Base-by-base conservation (phyloP, 2,888 invertebrate species). In the Drosophila atroscutellata region DNA sequence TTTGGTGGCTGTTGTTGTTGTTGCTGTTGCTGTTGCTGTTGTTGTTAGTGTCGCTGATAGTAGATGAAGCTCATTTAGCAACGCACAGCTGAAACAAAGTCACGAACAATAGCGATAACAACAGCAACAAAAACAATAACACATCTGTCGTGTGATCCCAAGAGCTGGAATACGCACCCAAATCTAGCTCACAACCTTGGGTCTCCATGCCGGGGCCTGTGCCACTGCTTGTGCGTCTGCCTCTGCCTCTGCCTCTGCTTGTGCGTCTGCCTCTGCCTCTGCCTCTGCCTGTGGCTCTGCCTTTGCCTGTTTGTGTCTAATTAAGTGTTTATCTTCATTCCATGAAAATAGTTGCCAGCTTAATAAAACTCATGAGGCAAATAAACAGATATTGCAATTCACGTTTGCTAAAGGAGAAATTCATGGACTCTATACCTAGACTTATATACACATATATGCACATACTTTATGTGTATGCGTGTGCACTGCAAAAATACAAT, bases 311-410 rank as follows among this genome's bases (percentile, higher is more conserved):
- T 64, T 50, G 72, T 67, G 65, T 56, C 75, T 81, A 84, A 89
- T 89, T 87, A 89, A 79, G 83, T 82, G 72, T 87, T 85, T 85
- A 89, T 87, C 90, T 85, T 73, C 85, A 76, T 85, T 89, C 67
- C 58, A 82, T 84, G 77, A 71, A 86, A 74, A 81, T 68, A 72
- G 66, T 72, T 82, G 72, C 66, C 82, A 63, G 59, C 47, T 71
- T 72, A 75, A 87, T 75, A 81, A 81, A 73, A 71, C 64, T 49
- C 65, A 64, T 52, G 51, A 26, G 37, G 28, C 45, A 62, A 45
- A 74, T 66, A 57, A 57, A 74, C 61, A 61, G 37, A 47, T 56
- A 71, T 57, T 50, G 28, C 37, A 20, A 52, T 67, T 34, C 24
- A 37, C 50, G 26, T 32, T 37, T n/a, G 39, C 6, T 32, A 36